Evolutionary conservation across 2,888 invertebrate species (phyloP).

Genomic region (Dyspetes luteomarginatus): DNA sequence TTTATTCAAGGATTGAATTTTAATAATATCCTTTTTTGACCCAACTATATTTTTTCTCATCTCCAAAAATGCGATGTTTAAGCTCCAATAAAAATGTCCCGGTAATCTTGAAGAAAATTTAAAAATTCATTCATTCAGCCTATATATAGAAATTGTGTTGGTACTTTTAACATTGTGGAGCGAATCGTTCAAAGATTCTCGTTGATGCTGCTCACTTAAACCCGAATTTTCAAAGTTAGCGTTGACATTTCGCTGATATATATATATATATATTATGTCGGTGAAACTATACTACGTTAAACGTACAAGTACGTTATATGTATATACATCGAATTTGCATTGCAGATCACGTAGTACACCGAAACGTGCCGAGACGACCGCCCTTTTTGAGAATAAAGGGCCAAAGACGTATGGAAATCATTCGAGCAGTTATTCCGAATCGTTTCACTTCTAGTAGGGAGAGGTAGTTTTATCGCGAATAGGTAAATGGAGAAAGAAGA

Average conservation of each 20-base stretch:
- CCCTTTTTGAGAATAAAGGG: constrained; percentile 75
- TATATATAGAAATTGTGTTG: no score
- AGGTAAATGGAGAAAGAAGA: constrained; percentile 68
- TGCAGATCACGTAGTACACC: constrained; percentile 80
- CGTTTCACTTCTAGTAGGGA: constrained; percentile 73
- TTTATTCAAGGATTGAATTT: no score
- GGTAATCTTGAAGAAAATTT: no score
- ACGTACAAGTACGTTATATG: constrained; percentile 17
- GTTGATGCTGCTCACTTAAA: no score
- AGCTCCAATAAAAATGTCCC: no score
- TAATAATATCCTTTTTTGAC: no score
- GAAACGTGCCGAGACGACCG: constrained; percentile 72
- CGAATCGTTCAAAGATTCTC: no score
- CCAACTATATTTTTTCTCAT: no score
- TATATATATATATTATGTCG: no score
- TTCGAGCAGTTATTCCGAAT: constrained; percentile 80
- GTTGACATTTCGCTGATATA: neutral
- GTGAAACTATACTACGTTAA: neutral
- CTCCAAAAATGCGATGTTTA: no score
- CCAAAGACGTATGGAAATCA: constrained; percentile 81
- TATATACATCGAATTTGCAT: constrained; percentile 76
- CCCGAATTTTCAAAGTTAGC: constrained; percentile 18
- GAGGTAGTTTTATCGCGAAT: constrained; percentile 72
- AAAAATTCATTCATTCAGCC: no score
- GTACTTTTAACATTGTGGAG: no score